These are phyloP conservation scores for Sinella curviseta DNA, from an alignment of 1,140 invertebrate species.

Conservation along the genomic window DNA sequence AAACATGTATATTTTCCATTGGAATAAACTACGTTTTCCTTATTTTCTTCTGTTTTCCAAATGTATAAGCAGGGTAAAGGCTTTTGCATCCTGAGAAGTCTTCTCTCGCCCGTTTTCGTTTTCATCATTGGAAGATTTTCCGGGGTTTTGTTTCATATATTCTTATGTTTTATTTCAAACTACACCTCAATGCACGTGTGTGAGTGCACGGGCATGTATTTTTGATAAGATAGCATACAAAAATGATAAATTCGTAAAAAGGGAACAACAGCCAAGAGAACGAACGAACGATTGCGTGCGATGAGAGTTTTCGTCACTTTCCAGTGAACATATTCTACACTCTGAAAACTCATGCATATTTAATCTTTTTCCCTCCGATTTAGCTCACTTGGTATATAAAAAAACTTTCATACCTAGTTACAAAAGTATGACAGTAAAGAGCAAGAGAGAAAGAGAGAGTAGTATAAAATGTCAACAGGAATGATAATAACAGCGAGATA, in stretches of 20 bases:
- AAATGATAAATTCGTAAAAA: too few species aligned
- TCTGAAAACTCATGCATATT: not conserved
- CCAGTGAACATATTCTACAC: not conserved
- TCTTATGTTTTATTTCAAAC: too few species aligned
- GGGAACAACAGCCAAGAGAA: too few species aligned
- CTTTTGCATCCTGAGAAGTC: too few species aligned
- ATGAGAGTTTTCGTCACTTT: not conserved
- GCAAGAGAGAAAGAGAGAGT: not conserved
- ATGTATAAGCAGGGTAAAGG: too few species aligned
- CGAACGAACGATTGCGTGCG: too few species aligned
- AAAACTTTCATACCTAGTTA: not conserved
- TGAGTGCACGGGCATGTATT: too few species aligned
- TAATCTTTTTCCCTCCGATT: not conserved
- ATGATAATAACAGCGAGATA: not conserved
- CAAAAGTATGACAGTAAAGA: not conserved
- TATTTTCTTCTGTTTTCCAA: not conserved
- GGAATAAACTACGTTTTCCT: not conserved
- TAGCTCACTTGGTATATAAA: not conserved
- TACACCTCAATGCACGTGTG: too few species aligned
- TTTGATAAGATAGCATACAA: too few species aligned
- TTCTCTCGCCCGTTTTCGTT: too few species aligned
- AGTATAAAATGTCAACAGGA: slow-evolving; percentile 13
- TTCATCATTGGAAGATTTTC: too few species aligned
- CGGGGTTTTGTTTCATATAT: too few species aligned
- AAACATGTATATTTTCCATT: not conserved